These are phyloP conservation scores for Leucania comma DNA, from an alignment of 2,888 invertebrate genomes.

Conservation along the genomic window DNA sequence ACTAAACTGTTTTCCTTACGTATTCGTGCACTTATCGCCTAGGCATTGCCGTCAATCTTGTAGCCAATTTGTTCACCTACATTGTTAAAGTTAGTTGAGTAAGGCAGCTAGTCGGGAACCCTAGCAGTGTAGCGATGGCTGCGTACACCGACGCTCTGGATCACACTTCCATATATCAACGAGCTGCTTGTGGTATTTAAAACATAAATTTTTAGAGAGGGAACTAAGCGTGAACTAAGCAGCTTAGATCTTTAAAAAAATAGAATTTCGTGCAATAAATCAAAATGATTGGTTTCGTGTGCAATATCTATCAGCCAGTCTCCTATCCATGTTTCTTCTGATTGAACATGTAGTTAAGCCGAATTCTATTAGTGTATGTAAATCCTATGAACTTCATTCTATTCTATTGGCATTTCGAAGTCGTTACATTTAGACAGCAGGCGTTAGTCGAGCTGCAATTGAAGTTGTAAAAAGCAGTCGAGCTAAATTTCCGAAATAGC, in stretches of 20 bases:
- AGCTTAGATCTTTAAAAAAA: background rate
- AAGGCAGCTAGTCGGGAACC: constrained; percentile 44
- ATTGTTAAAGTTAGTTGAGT: constrained; percentile 66
- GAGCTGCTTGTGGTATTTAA: constrained; percentile 87
- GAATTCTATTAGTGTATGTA: constrained; percentile 47
- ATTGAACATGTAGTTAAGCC: constrained; percentile 42
- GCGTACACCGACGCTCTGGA: constrained; percentile 83
- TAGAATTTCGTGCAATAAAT: background rate
- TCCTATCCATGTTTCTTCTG: constrained; percentile 18
- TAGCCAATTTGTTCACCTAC: constrained; percentile 69
- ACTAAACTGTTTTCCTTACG: constrained; percentile 80
- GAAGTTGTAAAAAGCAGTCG: constrained; percentile 16
- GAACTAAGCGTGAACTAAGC: background rate
- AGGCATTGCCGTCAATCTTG: constrained; percentile 76
- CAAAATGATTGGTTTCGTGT: constrained; percentile 31
- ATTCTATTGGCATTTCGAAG: constrained; percentile 25
- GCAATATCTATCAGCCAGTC: constrained; percentile 29
- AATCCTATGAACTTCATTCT: constrained; percentile 30
- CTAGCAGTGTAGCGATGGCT: constrained; percentile 72
- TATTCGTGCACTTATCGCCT: constrained; percentile 76
- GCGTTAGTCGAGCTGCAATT: constrained; percentile 14
- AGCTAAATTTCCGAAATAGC: constrained; percentile 13
- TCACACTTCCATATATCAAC: constrained; percentile 92
- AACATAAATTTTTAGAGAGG: background rate
- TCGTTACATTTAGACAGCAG: constrained; percentile 30